Base-by-base conservation (phyloP, 2,113 vertebrate genomes). In the Cryptomyrus ogoouensis region DNA sequence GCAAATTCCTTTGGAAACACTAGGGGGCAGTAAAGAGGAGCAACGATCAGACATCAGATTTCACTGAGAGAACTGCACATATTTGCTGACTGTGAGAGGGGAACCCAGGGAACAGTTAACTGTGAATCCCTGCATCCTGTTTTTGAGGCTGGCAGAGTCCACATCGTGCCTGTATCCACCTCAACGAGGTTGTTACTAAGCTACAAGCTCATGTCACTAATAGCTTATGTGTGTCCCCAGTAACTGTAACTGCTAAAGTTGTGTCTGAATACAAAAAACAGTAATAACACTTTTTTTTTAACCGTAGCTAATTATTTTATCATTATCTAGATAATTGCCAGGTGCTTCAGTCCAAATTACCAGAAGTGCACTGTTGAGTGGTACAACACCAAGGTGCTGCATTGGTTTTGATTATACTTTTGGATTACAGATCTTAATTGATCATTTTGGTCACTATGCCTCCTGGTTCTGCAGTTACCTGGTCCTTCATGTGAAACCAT, bases 11-110 rank as follows among this genome's bases (percentile, higher is more conserved):
- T 35, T n/a, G 53, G 19, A 44, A 53, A 88, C 87, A 88, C 87
- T 50, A 88, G 87, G 56, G 87, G 87, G 56, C 87, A 88, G 87
- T 66, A 88, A 8, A 88, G 53, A 88, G 49, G 87, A 88, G 87
- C 6, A 19, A 52, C 44, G 17, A 13, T 58, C 83, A 84, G 47
- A 53, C 27, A 15, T 53, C 27, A 15, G 10, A 70, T 50, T 86
- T 27, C 85, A 87, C 27, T 42, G 50, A 44, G 42, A 47, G 21
- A n/a, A 84, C 83, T n/a, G 85, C 85, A 87, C 19, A 87, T 53
- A 27, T 35, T 53, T 53, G 85, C 49, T 21, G 83, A 86, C 10
- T 86, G 83, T n/a, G 46, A 86, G 21, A 50, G 44, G 13, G n/a
- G 27, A 46, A 21, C 15, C 17, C 24, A 74, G 66, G 9, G 27